Evolutionary conservation across 2,888 invertebrate species (phyloP).

Genomic region (Eupsilia transversa): DNA sequence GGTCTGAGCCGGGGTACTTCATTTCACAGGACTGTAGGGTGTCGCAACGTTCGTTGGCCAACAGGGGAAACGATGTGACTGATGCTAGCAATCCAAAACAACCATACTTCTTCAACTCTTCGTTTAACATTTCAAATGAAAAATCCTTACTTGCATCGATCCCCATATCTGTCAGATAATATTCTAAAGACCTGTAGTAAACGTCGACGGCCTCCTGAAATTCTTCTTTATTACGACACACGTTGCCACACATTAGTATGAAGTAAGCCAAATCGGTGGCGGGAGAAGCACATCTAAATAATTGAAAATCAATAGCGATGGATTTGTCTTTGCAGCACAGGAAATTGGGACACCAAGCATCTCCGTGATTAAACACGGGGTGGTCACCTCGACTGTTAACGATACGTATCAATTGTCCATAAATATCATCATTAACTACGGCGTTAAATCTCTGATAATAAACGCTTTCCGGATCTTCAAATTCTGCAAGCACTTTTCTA

Average conservation of each 20-base stretch:
- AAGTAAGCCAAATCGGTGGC: slow-evolving; percentile 75
- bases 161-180: slow-evolving; percentile 76
- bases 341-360: slow-evolving; percentile 80
- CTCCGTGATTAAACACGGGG: slow-evolving; percentile 77
- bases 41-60: slow-evolving; percentile 74
- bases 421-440: slow-evolving; percentile 70
- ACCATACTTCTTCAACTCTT: slow-evolving; percentile 76
- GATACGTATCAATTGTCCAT: slow-evolving; percentile 70
- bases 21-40: slow-evolving; percentile 65
- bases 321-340: slow-evolving; percentile 70
- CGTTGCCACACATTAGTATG: slow-evolving; percentile 69
- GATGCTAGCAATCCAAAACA: slow-evolving; percentile 74
- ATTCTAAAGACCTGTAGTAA: slow-evolving; percentile 72
- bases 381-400: slow-evolving; percentile 64
- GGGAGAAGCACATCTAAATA: slow-evolving; percentile 74
- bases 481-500: slow-evolving; percentile 70
- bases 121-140: slow-evolving; percentile 69
- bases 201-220: slow-evolving; percentile 72
- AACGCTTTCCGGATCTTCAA: slow-evolving; percentile 70
- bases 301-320: slow-evolving; percentile 78
- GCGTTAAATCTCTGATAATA: slow-evolving; percentile 76
- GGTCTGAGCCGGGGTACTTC: slow-evolving; percentile 67
- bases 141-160: slow-evolving; percentile 70
- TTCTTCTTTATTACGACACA: slow-evolving; percentile 68
- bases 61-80: slow-evolving; percentile 73